phyloP scores from a whole-genome alignment of 1,140 invertebrate genomes.

The Drosophila nannoptera region DNA sequence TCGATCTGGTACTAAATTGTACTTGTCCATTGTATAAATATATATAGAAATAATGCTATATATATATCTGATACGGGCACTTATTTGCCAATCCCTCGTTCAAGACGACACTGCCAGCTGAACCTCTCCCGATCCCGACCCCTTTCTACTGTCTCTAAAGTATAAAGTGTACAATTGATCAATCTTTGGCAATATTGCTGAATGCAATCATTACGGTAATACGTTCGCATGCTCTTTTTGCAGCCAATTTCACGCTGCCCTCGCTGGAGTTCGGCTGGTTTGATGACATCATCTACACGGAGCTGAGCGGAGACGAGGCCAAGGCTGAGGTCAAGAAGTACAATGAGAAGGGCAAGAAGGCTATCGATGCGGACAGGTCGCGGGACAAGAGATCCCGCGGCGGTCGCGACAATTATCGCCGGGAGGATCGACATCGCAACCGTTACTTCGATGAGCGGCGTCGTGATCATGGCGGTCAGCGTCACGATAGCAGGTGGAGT shows the following conservation, averaged over 20 bases:
- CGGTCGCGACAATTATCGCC: constrained; percentile 70
- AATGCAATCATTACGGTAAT: constrained; percentile 31
- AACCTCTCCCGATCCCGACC: background rate
- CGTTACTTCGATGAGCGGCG: constrained; percentile 72
- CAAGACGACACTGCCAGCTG: constrained; percentile 1
- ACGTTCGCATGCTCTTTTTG: constrained; percentile 64
- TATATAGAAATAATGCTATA: background rate
- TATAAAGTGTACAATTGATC: constrained; percentile 54
- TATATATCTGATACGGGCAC: too few relatives aligned
- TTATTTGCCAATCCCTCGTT: background rate
- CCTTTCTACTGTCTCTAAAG: constrained; percentile 29
- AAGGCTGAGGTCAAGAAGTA: constrained; percentile 87
- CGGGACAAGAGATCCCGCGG: constrained; percentile 80
- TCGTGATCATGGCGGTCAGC: constrained; percentile 75
- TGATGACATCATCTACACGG: constrained; percentile 85
- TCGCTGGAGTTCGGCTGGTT: constrained; percentile 84
- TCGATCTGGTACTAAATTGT: too few relatives aligned
- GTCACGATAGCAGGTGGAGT: constrained; percentile 72
- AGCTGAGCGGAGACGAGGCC: constrained; percentile 85
- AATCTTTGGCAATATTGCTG: constrained; percentile 12
- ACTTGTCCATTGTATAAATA: background rate
- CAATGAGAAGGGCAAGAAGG: constrained; percentile 87
- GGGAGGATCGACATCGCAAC: constrained; percentile 65
- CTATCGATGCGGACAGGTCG: constrained; percentile 78
- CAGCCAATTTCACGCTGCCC: constrained; percentile 88